Percentiles rank a stretch among this genome's conserved stretches.
phyloP scores from a whole-genome alignment of 2,113 vertebrate species.

The Ictalurus punctatus region DNA sequence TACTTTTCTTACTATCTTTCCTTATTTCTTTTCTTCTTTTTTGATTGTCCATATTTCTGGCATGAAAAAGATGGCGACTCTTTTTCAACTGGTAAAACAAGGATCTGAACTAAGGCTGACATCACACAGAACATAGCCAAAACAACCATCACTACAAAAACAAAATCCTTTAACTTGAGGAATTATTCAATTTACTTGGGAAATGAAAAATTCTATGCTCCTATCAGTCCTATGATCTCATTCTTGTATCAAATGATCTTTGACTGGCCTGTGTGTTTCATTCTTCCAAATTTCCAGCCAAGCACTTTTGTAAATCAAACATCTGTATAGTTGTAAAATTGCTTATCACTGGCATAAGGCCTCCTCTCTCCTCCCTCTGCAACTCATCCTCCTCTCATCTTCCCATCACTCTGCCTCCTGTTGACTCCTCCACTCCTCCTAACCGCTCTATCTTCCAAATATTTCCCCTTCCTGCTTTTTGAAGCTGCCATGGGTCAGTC shows the following conservation, averaged over 20 bases:
- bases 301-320: conserved; percentile 31
- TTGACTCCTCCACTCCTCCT: conserved; percentile 71
- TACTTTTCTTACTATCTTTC: conserved; percentile 1
- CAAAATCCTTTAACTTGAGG: conserved; percentile 23
- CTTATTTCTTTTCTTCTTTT: not conserved
- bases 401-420: conserved; percentile 60
- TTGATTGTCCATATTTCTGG: not conserved
- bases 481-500: conserved; percentile 89
- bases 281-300: conserved; percentile 21
- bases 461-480: conserved; percentile 85
- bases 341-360: conserved; percentile 26
- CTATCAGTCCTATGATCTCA: conserved; percentile 40
- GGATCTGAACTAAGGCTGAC: conserved; percentile 17
- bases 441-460: conserved; percentile 78
- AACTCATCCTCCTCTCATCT: conserved; percentile 61
- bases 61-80: conserved; percentile 30
- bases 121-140: conserved; percentile 14
- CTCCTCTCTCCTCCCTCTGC: conserved; percentile 51
- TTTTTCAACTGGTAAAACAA: conserved; percentile 23
- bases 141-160: conserved; percentile 14
- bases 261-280: conserved; percentile 38
- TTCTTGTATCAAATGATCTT: conserved; percentile 33
- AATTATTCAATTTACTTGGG: conserved; percentile 19
- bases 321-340: conserved; percentile 44
- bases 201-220: conserved; percentile 15